phyloP scores from a whole-genome alignment of 1,140 invertebrate genomes.

The Drosophila sulfurigaster region DNA sequence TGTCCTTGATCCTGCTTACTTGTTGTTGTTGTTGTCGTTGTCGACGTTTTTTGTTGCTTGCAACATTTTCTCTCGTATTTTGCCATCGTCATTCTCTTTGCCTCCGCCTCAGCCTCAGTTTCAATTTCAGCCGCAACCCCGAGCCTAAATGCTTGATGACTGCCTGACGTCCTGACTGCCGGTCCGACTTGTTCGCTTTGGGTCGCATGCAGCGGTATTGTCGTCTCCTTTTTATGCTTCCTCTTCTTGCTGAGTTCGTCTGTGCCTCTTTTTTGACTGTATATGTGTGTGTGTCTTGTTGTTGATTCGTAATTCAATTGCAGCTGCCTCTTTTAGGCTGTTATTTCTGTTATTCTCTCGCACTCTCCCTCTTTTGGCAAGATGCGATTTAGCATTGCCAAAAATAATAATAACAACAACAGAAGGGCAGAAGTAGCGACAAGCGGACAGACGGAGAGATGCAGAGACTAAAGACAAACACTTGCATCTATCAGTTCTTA shows the following conservation, averaged over 20 bases:
- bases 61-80: conserved; percentile 57
- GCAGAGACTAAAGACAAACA: neutral
- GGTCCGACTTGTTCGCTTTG: conserved; percentile 22
- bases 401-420: conserved; percentile 52
- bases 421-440: conserved; percentile 1
- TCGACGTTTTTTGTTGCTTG: conserved; percentile 13
- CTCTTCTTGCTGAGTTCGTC: conserved; percentile 44
- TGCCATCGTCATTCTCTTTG: conserved; percentile 38
- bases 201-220: conserved; percentile 46
- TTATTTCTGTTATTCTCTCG: conserved; percentile 48
- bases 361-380: conserved; percentile 1
- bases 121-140: conserved; percentile 33
- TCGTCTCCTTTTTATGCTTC: conserved; percentile 68
- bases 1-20: conserved; percentile 80
- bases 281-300: conserved; percentile 40
- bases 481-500: conserved; percentile 34
- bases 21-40: conserved; percentile 55
- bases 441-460: too few species aligned
- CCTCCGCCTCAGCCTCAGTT: too few species aligned
- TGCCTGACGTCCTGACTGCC: conserved; percentile 1
- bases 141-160: neutral
- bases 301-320: conserved; percentile 70
- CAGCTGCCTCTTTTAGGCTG: conserved; percentile 77
- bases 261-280: conserved; percentile 52
- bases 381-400: conserved; percentile 21